Percentiles rank a stretch among this genome's conserved stretches.
These are phyloP conservation scores for Hydrophis major DNA, from an alignment of 2,797 vertebrate species.

Conservation along the genomic window DNA sequence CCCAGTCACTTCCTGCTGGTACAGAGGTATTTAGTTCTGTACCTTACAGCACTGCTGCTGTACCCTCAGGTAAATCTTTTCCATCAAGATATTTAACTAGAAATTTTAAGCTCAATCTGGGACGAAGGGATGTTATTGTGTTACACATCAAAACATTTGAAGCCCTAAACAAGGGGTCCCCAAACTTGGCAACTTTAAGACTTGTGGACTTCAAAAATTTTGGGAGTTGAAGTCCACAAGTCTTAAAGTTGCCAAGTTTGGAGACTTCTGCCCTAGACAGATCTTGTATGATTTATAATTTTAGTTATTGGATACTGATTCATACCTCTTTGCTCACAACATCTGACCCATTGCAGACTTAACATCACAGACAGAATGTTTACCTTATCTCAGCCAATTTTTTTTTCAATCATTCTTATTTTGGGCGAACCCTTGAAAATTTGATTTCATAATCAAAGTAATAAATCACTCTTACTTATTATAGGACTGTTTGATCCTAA, in stretches of 20 bases:
- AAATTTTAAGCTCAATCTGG: background rate
- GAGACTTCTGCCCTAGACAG: background rate
- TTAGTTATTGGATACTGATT: background rate
- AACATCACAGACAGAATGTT: background rate
- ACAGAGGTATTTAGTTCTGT: constrained; percentile 89
- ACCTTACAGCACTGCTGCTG: constrained; percentile 89
- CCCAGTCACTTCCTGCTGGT: constrained; percentile 84
- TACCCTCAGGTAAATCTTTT: constrained; percentile 92
- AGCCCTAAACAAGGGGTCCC: background rate
- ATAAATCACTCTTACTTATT: background rate
- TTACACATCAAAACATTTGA: constrained; percentile 14
- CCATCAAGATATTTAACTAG: background rate
- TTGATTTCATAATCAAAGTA: background rate
- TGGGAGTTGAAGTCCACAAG: too few relatives aligned
- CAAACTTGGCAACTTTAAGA: too few relatives aligned
- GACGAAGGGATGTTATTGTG: background rate
- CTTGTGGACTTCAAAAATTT: too few relatives aligned
- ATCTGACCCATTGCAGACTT: background rate
- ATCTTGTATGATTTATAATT: background rate
- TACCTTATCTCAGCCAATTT: background rate
- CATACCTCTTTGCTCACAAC: background rate
- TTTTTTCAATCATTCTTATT: background rate
- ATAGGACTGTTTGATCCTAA: background rate
- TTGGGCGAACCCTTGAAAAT: background rate
- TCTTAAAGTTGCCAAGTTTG: too few relatives aligned